phyloP scores from a whole-genome alignment of 2,113 vertebrate species.

The Jaculus jaculus region DNA sequence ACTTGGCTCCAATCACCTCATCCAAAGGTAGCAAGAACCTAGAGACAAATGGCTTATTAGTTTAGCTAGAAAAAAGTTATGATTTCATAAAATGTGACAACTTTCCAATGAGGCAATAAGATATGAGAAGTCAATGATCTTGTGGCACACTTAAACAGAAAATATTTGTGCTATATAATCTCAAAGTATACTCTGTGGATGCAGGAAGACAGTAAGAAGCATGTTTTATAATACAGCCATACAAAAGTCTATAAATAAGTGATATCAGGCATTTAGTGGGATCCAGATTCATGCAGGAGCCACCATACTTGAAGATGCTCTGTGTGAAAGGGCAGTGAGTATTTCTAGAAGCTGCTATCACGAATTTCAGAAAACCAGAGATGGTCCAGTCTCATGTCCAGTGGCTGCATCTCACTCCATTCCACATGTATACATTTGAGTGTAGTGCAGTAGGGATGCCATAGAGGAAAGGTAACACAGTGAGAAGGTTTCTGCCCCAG shows the following conservation, averaged over 20 bases:
- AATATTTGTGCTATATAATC: neutral
- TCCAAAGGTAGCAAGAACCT: neutral
- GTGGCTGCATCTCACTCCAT: no score
- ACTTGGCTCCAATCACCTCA: neutral
- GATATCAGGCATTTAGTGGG: neutral
- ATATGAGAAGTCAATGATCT: neutral
- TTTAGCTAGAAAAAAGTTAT: neutral
- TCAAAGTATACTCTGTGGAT: neutral
- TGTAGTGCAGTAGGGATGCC: no score
- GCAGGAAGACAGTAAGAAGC: neutral
- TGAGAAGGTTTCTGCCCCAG: no score
- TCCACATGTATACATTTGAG: no score
- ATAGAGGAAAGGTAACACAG: neutral
- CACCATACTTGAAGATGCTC: neutral
- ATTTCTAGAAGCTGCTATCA: neutral
- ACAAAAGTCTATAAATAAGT: neutral
- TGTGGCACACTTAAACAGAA: neutral
- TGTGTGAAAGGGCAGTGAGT: neutral
- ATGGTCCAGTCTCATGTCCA: no score
- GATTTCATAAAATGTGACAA: neutral
- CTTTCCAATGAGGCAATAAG: neutral
- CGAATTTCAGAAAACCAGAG: neutral
- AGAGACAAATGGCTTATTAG: neutral
- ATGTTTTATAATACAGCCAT: neutral
- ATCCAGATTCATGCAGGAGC: neutral